Percentiles rank a stretch among this genome's conserved stretches.
Evolutionary conservation across 2,888 invertebrate species (phyloP).

Genomic region (Lasius platythorax): DNA sequence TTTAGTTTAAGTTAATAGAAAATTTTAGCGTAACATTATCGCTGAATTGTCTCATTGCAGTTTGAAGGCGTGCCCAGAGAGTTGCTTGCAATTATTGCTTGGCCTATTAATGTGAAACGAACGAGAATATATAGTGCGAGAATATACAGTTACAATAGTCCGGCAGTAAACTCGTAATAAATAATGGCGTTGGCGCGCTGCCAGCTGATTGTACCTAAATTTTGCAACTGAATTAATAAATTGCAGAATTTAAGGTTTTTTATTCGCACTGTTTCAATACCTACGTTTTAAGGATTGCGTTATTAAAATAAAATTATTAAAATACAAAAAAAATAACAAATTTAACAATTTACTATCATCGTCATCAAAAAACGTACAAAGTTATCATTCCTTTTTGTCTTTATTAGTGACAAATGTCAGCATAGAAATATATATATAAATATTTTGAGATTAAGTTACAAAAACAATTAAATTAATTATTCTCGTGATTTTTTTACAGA

Average conservation of each 20-base stretch:
- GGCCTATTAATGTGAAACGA: conserved; percentile 47
- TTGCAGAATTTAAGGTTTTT: not conserved
- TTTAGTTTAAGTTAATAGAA: conserved; percentile 34
- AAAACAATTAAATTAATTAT: conserved; percentile 30
- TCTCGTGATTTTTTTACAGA: conserved; percentile 86
- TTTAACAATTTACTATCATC: not conserved
- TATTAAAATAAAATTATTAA: not conserved
- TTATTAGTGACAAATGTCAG: not conserved
- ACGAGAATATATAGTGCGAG: conserved; percentile 49
- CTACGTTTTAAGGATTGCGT: not conserved
- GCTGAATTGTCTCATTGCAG: conserved; percentile 3
- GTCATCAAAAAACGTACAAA: not conserved
- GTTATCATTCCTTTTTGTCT: not conserved
- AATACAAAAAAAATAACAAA: not conserved
- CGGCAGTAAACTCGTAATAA: conserved; percentile 48
- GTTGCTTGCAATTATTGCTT: conserved; percentile 49
- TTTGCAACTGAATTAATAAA: conserved; percentile 43
- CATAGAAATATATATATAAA: not conserved
- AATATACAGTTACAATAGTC: conserved; percentile 46
- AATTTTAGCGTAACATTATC: conserved; percentile 21
- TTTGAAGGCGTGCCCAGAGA: conserved; percentile 64
- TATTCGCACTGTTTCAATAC: not conserved
- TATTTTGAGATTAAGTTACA: not conserved
- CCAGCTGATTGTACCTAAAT: conserved; percentile 33
- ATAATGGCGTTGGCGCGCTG: conserved; percentile 49